Evolutionary conservation across 1,140 invertebrate species (phyloP), one percentile per base, ranked within the genome.

Genomic region (Hyposmocoma kahamanoa): DNA sequence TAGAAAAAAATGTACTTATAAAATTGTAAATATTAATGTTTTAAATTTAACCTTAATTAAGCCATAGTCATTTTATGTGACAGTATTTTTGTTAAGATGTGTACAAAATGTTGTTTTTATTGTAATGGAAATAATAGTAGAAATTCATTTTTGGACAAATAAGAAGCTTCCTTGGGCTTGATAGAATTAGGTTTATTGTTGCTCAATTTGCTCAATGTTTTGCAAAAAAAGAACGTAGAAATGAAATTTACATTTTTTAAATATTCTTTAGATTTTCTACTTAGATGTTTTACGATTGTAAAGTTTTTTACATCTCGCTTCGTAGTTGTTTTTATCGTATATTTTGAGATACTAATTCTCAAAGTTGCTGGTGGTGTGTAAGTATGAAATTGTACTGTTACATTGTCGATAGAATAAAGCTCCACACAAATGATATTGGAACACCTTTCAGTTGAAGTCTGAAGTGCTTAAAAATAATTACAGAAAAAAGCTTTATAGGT

Each of bases 141-240:
- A 13, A 36, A 36, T 36, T 36, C 8, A 36, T 21, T 41, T 38
- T 10, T 38, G n/a, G 38, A 41, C 32, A 17, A 36, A 36, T 41
- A 41, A 41, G 22, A 21, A 2, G 38, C 72, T 77, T 81, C 56
- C 62, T 54, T 51, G 59, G 41, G 50, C 43, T 82, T 42, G 59
- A 50, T 55, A 56, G 59, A 68, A 57, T 65, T 65, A 62, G 48
- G 66, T 65, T 72, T 67, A 59, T 69, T 54, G 55, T 72, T 75
- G 76, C 71, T 80, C 72, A 75, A 79, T 65, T 74, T 72, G 76
- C 71, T 79, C 72, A 79, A 77, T 83, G 42, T 66, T 75, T 82
- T 82, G 78, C 78, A 42, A 63, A 53, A 52, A 32, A 49, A 21
- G 44, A 50, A 58, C 50, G 47, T 44, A 47, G 18, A 47, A 48